These are phyloP conservation scores for Spondyliosoma cantharus DNA, from an alignment of 2,797 vertebrate genomes.

Conservation along the genomic window DNA sequence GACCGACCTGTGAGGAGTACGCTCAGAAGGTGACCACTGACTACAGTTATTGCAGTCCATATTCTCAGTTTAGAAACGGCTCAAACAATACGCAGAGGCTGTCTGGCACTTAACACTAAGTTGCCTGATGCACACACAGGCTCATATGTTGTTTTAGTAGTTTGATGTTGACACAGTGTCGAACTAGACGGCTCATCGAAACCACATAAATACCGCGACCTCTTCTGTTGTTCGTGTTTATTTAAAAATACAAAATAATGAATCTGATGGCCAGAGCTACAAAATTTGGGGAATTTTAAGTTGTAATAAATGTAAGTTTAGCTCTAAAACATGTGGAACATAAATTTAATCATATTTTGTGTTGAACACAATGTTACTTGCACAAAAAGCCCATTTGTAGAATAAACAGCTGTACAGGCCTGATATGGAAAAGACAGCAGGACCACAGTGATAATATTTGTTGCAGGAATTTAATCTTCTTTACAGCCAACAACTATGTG, in stretches of 20 bases:
- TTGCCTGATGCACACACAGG: neutral
- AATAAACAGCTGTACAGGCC: neutral
- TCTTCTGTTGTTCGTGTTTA: neutral
- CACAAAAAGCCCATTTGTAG: conserved; percentile 1
- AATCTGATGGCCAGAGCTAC: neutral
- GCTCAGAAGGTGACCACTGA: conserved; percentile 89
- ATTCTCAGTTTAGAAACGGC: conserved; percentile 6
- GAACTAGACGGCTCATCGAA: neutral
- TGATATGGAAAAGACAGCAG: conserved; percentile 8
- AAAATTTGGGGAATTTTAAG: neutral
- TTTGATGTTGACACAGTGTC: neutral
- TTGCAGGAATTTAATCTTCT: neutral
- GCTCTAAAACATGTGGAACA: neutral
- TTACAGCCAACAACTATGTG: neutral
- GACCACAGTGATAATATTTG: conserved; percentile 3
- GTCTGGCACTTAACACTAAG: neutral
- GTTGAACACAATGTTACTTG: neutral
- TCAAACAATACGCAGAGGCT: neutral
- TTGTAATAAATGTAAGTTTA: neutral
- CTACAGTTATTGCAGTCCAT: conserved; percentile 3
- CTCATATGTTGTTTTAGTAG: neutral
- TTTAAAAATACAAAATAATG: neutral
- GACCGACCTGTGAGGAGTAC: conserved; percentile 94
- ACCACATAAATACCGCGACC: neutral
- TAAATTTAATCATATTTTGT: neutral